These are phyloP conservation scores for Brachionus manjavacas DNA, from an alignment of 1,140 invertebrate genomes.

Conservation along the genomic window DNA sequence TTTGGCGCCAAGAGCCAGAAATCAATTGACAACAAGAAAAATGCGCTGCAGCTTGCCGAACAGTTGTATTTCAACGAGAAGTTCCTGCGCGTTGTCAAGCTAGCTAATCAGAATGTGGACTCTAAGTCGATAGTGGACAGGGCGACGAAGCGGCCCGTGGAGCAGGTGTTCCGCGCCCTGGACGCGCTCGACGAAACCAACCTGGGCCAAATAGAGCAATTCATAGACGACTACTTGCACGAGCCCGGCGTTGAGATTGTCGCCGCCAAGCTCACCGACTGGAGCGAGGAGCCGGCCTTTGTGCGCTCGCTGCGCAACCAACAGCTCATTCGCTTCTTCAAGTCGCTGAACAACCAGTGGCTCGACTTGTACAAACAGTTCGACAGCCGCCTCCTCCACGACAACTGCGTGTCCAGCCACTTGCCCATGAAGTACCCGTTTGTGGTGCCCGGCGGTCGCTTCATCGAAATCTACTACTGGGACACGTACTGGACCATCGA, in stretches of 20 bases:
- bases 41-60: background rate
- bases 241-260: slow-evolving; percentile 25
- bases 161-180: background rate
- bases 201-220: background rate
- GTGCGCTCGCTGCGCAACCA: background rate
- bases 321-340: background rate
- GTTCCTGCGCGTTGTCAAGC: slow-evolving; percentile 30
- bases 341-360: background rate
- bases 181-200: slow-evolving; percentile 4
- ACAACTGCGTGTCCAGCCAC: slow-evolving; percentile 28
- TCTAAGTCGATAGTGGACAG: slow-evolving; percentile 39
- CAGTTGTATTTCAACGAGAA: slow-evolving; percentile 37
- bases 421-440: slow-evolving; percentile 40
- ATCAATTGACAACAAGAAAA: background rate
- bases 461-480: slow-evolving; percentile 83
- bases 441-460: slow-evolving; percentile 84
- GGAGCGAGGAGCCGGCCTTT: background rate
- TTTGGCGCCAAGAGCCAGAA: background rate
- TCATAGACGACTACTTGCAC: slow-evolving; percentile 23
- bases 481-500: slow-evolving; percentile 88
- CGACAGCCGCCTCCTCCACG: background rate
- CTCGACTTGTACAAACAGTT: slow-evolving; percentile 27
- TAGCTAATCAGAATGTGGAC: slow-evolving; percentile 29
- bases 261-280: background rate
- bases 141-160: slow-evolving; percentile 9